Base-by-base conservation (phyloP, 1,140 invertebrate species). In the Rhopalosiphum maidis region DNA sequence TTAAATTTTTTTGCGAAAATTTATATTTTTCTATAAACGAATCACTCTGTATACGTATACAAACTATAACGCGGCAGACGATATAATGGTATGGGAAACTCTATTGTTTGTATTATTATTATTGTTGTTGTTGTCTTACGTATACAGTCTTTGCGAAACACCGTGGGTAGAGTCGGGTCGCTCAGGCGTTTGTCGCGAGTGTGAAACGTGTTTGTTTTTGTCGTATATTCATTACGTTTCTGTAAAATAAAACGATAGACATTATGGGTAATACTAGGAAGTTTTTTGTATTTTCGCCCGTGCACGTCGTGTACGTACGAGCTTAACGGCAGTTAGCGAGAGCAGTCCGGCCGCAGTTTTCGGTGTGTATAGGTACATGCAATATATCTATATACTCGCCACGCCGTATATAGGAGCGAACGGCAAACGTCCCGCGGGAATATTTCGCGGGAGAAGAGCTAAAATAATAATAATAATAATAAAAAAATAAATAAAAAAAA, bases 351-450 rank as follows among this genome's bases (percentile, higher is more conserved):
- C 43, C 23, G 43, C 82, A 21, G 41, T 86, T 25, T 87, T 46
- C 43, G 25, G 55, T 60, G 43, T 87, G 41, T 86, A 18, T 86
- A 18, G 15, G 18, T 51, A 18, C 15, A 18, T 18, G 48, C 15
- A 15, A 46, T 22, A 86, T 43, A 46, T 86, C 7, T 86, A 46
- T 83, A 86, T 86, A n/a, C 22, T 25, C n/a, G 77, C n/a, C 22
- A 35, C 21, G n/a, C 18, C 1, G 18, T 82, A 35, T 22, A 8
- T 22, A 8, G 37, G 22, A 88, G 87, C 37, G 48, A 54, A 54
- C 30, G 15, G 60, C 87, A 89, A 89, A 89, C n/a, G 87, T 89
- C 87, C 87, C 87, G 48, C 48, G 87, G 87, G 87, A 89, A 89
- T 89, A 55, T 55, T 87, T 89, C 8, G 21, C 22, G 22, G 25